Percentiles rank a stretch among this genome's conserved stretches.
These are phyloP conservation scores for Monarcha castaneiventris DNA, from an alignment of 2,113 vertebrate genomes.

Conservation along the genomic window DNA sequence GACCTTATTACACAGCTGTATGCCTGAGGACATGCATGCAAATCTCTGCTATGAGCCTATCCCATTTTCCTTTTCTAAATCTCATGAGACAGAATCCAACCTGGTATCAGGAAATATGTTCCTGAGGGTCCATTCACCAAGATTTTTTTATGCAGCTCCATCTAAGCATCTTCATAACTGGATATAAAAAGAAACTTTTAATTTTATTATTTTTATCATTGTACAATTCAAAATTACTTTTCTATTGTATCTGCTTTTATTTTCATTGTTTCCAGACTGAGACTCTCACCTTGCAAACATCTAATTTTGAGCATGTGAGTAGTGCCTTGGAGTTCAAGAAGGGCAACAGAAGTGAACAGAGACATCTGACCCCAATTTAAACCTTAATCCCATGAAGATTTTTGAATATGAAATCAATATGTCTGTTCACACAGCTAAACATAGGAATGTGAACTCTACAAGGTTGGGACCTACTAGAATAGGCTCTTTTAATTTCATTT, in stretches of 20 bases:
- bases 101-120: background rate
- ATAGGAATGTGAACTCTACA: slow-evolving; percentile 28
- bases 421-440: background rate
- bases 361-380: slow-evolving; percentile 42
- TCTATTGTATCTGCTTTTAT: background rate
- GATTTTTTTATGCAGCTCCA: background rate
- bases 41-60: background rate
- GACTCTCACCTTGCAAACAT: background rate
- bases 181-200: background rate
- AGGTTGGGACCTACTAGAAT: background rate
- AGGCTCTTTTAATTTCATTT: background rate
- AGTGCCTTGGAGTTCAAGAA: slow-evolving; percentile 16
- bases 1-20: accelerated
- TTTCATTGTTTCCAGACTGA: background rate
- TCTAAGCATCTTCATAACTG: background rate
- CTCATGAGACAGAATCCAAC: background rate
- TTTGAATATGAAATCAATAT: slow-evolving; percentile 52
- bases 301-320: slow-evolving; percentile 8
- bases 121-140: background rate
- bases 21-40: background rate
- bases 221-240: background rate
- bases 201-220: background rate
- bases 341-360: background rate
- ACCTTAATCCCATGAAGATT: slow-evolving; percentile 23
- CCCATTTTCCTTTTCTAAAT: background rate